Evolutionary conservation across 2,797 vertebrate species (phyloP), one percentile per base, ranked within the genome.

Genomic region (Schizothorax lantsangensis): DNA sequence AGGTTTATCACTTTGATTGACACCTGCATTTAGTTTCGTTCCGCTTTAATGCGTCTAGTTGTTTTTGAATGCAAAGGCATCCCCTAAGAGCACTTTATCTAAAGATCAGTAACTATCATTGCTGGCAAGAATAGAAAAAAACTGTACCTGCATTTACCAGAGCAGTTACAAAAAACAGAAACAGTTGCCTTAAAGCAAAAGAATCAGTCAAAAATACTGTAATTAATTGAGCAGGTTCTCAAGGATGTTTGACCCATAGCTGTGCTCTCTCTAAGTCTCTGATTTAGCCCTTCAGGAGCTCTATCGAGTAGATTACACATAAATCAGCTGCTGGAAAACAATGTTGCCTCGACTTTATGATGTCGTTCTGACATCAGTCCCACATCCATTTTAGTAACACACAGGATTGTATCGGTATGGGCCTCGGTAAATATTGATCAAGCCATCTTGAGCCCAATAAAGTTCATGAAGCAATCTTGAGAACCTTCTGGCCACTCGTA

Each of bases 401-500:
- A 36, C 57, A 36, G 57, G 19, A 64, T 74, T 64, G 82, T 38
- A 66, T 75, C 21, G 8, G 57, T 52, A 77, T 49, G 21, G 83
- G 19, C 72, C 59, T 66, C 43, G 19, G 45, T 64, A 64, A 64
- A 75, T 84, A 84, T 75, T 38, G 57, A 84, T 77, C 9, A 77
- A 68, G 59, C 72, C 9, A 52, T 64, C 54, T 52, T 36, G 30
- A 43, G 33, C 23, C 12, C 82, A 75, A 26, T 84, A 75, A 75
- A 75, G 54, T 75, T 66, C 43, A 75, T 64, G 30, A 52, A 84
- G 72, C 57, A 66, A 77, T 84, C 40, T 75, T 75, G 26, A 47
- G 54, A 52, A 26, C 21, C 43, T 84, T 77, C 21, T 77, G 57
- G 59, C 15, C 15, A 36, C 14, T 77, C 33, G 9, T 74, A 81